Evolutionary conservation across 2,888 invertebrate species (phyloP), one percentile per base, ranked within the genome.

Genomic region (Cantharis rufa): DNA sequence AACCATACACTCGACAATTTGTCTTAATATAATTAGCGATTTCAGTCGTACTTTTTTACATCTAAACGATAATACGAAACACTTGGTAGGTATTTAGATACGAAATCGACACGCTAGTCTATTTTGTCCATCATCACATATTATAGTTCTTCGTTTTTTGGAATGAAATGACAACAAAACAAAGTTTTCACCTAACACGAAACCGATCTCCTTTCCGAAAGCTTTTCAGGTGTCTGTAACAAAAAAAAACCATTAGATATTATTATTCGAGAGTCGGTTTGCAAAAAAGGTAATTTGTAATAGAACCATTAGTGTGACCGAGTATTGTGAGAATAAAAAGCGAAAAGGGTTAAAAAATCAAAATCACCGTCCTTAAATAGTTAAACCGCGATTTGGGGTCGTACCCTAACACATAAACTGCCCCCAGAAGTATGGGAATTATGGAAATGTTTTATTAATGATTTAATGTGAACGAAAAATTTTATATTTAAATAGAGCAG

Each of bases 201-300:
- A 69, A 87, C 85, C 70, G 86, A 87, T 84, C 91, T 89, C 88
- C 92, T 90, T 86, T 92, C 92, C 75, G 90, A 90, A 84, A 92
- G 89, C 86, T 92, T 92, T 86, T 92, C 92, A 83, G 91, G 90
- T 82, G 90, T 90, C 92, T 92, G 92, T 85, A 92, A 92, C 89
- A 90, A 91, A 80, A 79, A 78, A 82, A 79, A 78, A 72, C 32
- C 4, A 61, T 74, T 69, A 69, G 68, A 15, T 70, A 71, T 64
- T 70, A 71, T 64, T 27, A 61, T 70, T 32, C 28, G 11, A 24
- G 15, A 15, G 28, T n/a, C n/a, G 48, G n/a, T 48, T 48, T n/a
- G 48, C n/a, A n/a, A 48, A 48, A 48, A 48, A n/a, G n/a, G 48
- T 48, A 48, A 48, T 48, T 48, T 48, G 48, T n/a, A 48, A 48